These are phyloP conservation scores for Callospermophilus lateralis DNA, from an alignment of 2,113 vertebrate species.

Conservation along the genomic window DNA sequence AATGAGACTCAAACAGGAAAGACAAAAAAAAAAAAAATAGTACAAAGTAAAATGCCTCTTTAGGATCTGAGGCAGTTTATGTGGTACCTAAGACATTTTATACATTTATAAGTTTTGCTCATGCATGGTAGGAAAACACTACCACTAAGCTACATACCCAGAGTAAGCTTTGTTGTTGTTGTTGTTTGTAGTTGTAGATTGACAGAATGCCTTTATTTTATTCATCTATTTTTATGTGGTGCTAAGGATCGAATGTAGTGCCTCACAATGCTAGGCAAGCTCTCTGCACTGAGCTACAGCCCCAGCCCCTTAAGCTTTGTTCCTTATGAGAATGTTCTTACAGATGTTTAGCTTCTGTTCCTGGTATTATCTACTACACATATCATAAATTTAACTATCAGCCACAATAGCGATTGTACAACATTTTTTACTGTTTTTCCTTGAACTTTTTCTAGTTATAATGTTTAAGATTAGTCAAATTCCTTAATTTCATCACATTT, in stretches of 20 bases:
- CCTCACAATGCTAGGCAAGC: neutral
- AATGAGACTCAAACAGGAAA: conserved; percentile 28
- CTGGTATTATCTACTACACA: neutral
- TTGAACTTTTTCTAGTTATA: neutral
- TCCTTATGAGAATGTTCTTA: neutral
- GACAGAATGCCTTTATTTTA: too few relatives aligned
- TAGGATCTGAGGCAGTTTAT: neutral
- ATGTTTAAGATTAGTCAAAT: conserved; percentile 12
- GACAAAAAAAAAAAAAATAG: neutral
- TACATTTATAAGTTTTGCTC: neutral
- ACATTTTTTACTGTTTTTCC: conserved; percentile 42
- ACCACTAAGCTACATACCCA: neutral
- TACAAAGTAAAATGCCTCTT: neutral
- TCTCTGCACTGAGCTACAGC: neutral
- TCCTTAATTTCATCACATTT: conserved; percentile 31
- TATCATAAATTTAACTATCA: neutral
- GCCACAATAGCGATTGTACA: neutral
- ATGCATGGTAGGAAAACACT: neutral
- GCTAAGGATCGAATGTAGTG: neutral
- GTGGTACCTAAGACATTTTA: neutral
- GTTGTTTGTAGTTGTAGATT: too few relatives aligned
- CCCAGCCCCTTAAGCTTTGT: neutral
- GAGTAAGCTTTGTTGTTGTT: neutral
- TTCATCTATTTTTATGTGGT: too few relatives aligned
- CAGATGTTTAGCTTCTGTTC: neutral